These are phyloP conservation scores for Sphinx pinastri DNA, from an alignment of 2,888 invertebrate species.

Conservation along the genomic window DNA sequence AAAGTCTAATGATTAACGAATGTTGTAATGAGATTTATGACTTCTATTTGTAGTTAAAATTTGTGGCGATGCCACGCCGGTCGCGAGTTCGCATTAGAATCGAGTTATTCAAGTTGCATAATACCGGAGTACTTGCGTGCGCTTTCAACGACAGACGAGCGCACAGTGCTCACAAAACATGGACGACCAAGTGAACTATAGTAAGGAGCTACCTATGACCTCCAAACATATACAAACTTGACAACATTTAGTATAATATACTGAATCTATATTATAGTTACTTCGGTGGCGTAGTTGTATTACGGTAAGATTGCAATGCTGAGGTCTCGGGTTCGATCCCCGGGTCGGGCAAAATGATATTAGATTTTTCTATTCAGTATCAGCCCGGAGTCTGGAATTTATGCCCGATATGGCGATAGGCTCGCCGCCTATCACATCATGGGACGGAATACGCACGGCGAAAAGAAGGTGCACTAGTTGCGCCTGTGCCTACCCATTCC, in stretches of 20 bases:
- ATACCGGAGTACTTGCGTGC: conserved; percentile 62
- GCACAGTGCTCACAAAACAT: conserved; percentile 63
- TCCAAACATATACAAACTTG: conserved; percentile 46
- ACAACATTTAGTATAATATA: conserved; percentile 26
- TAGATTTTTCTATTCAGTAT: too few species aligned
- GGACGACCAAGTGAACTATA: conserved; percentile 36
- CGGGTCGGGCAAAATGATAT: too few species aligned
- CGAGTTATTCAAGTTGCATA: conserved; percentile 53
- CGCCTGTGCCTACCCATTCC: too few species aligned
- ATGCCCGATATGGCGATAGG: background rate
- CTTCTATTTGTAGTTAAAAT: conserved; percentile 50
- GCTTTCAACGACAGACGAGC: conserved; percentile 65
- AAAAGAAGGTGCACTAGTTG: too few species aligned
- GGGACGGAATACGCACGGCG: too few species aligned
- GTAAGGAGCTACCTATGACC: conserved; percentile 48
- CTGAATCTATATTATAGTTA: background rate
- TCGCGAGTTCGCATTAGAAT: conserved; percentile 40
- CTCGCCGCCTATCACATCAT: too few species aligned
- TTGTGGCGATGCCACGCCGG: conserved; percentile 52
- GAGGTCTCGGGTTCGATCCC: too few species aligned
- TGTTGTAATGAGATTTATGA: conserved; percentile 61
- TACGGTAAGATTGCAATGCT: too few species aligned
- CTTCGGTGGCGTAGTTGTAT: too few species aligned
- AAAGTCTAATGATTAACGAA: conserved; percentile 67
- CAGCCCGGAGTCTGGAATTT: background rate